Evolutionary conservation across 2,888 invertebrate genomes (phyloP).

Genomic region (Melinopterus prodromus): DNA sequence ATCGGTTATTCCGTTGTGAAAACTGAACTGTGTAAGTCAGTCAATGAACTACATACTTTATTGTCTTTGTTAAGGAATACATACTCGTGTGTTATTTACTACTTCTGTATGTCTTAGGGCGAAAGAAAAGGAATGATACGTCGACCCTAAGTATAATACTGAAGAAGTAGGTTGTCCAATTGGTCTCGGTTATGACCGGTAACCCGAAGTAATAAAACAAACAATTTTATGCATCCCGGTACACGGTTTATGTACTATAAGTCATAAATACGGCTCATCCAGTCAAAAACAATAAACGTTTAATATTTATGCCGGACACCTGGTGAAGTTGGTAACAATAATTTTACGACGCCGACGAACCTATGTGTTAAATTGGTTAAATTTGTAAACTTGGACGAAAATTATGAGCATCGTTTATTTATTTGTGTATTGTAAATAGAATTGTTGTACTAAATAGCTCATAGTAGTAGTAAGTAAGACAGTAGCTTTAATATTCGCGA

Average conservation of each 20-base stretch:
- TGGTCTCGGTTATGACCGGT: not conserved
- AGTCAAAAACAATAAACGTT: not conserved
- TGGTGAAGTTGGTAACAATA: not conserved
- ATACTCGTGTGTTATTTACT: not conserved
- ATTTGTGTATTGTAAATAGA: too few species aligned
- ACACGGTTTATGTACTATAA: not conserved
- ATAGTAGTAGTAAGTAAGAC: too few species aligned
- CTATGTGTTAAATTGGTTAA: too few species aligned
- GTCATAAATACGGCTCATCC: not conserved
- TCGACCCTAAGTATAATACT: not conserved
- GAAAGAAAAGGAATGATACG: not conserved
- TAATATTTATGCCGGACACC: not conserved
- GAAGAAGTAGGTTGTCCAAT: not conserved
- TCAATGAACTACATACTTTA: not conserved
- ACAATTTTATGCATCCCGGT: slow-evolving; percentile 4
- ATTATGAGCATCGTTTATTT: too few species aligned
- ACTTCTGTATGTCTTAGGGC: not conserved
- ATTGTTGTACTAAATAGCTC: too few species aligned
- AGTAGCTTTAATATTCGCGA: too few species aligned
- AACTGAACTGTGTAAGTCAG: not conserved
- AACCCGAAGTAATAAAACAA: not conserved
- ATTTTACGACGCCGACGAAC: not conserved
- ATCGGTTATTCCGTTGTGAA: not conserved
- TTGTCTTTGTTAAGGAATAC: not conserved
- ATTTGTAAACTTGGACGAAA: too few species aligned